Base-by-base conservation (phyloP, 2,113 vertebrate species). In the Panthera uncia region DNA sequence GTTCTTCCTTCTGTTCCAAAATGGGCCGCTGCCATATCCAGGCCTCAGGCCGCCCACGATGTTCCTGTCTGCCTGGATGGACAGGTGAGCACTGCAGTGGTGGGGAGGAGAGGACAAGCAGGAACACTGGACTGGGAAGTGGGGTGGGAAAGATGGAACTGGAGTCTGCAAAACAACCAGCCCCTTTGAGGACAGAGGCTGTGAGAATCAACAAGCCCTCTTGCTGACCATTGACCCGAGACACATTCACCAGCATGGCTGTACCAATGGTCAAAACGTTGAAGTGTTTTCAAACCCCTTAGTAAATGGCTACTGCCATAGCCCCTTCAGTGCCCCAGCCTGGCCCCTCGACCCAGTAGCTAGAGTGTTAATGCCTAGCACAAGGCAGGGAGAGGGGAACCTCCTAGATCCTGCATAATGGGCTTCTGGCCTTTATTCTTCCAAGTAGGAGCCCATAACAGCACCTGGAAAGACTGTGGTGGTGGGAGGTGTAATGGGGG, bases 1-100 rank as follows among this genome's bases (percentile, higher is more conserved):
- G 98, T 21, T 82, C 93, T 45, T 97, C 87, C 18, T 98, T 98
- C 94, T 98, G 98, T 55, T 97, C 97, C 78, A 86, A 98, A n/a
- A 96, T 97, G 79, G 98, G 98, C 33, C 87, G 8, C 45, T 98
- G 98, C 89, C 91, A 97, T 16, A 41, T 97, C 69, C 89, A 97
- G 88, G 92, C 97, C 65, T 97, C 93, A 0, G 96, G 93, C n/a
- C 97, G 1, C 65, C 98, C 98, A 1, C 96, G 48, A 27, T 99
- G 98, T 55, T 89, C 93, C 48, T 99, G 98, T 41, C 25, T 93
- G 33, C 91, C 98, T 0, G 98, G 98, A 38, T 99, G 98, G 98
- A 99, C 98, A 90, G 98, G 98, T 98, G 48, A 96, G 96, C 0
- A 0, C 45, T 5, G 69, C 3, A 78, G 66, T 14, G 15, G 21